Percentiles rank a stretch among this genome's conserved stretches.
Conservation (phyloP, 2,888 invertebrate genomes). For the Cylloceria caligata region DNA sequence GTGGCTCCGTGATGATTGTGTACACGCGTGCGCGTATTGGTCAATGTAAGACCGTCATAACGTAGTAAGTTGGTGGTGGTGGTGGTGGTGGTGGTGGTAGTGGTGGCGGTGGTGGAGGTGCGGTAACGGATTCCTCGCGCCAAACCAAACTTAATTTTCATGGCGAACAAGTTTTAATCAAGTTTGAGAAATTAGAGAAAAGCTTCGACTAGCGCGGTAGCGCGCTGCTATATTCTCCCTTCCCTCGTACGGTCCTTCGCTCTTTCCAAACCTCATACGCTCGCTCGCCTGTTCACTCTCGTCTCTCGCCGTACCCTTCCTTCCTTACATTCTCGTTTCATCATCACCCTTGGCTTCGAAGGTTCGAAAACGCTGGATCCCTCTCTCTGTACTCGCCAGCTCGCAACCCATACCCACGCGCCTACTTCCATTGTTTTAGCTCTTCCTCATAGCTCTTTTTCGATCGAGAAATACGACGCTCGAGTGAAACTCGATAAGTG, state of each 20-base stretch:
- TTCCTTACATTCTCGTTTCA: slow-evolving; percentile 54
- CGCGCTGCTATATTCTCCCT: slow-evolving; percentile 30
- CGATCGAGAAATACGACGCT: slow-evolving; percentile 51
- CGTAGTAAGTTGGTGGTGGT: background rate
- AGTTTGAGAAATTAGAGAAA: slow-evolving; percentile 82
- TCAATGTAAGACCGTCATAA: no score
- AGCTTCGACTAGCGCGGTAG: slow-evolving; percentile 69
- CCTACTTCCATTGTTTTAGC: slow-evolving; percentile 58
- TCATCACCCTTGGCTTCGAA: slow-evolving; percentile 39
- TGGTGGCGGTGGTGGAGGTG: slow-evolving; percentile 32
- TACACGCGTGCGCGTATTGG: slow-evolving; percentile 8
- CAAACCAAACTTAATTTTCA: slow-evolving; percentile 79
- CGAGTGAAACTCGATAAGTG: slow-evolving; percentile 75
- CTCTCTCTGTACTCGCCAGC: background rate
- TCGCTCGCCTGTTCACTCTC: slow-evolving; percentile 47
- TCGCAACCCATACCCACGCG: slow-evolving; percentile 16
- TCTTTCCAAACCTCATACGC: slow-evolving; percentile 44
- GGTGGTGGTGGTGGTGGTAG: background rate
- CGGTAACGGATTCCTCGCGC: slow-evolving; percentile 73
- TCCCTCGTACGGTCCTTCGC: slow-evolving; percentile 50
- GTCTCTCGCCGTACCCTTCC: slow-evolving; percentile 30
- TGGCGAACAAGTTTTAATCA: slow-evolving; percentile 82
- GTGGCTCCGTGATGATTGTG: background rate
- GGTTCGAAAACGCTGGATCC: slow-evolving; percentile 17
- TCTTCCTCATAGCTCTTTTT: slow-evolving; percentile 24